Evolutionary conservation across 23 tunicate genomes (phyloP), one percentile per base, ranked within the genome.

Genomic region (Trididemnum clinides): DNA sequence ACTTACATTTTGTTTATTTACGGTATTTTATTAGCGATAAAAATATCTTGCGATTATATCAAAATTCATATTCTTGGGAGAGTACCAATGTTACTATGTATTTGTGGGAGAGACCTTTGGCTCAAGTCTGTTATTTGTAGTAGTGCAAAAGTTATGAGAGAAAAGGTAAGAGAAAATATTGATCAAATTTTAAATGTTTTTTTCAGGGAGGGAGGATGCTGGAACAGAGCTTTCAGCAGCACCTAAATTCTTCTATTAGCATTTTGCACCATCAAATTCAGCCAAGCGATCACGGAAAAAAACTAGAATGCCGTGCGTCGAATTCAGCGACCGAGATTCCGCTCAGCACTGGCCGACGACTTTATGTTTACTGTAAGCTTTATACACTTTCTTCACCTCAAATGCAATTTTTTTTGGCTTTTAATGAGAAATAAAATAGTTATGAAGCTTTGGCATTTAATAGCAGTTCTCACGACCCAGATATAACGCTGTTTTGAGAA

Each of bases 291-390:
- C 77, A 92, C 38, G 82, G 70, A 19, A 87, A 92, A 57, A 62
- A 22, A 15, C 71, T 92, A 21, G 59, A 72, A 25, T 92, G 97
- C 50, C 5, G 51, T 1, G 91, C 77, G 1, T 33, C 33, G 23
- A 92, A 90, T 57, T 75, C 88, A 1, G 97, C 97, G 6, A 50
- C 83, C 3, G 25, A 37, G 28, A n/a, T 29, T 0, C 88, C 88
- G 1, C 63, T 87, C 10, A 35, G 72, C 0, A 30, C 85, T 23
- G 59, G 28, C 21, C 49, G 57, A 7, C 69, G 22, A 32, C 50
- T 92, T 6, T 71, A 87, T 36, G 97, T 92, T 0, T 64, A 51
- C 2, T 92, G 97, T 92, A 76, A 92, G 97, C 21, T 7, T 15
- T 7, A 15, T 44, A 44, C 54, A 44, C 69, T 22, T n/a, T 33